Evolutionary conservation across 2,888 invertebrate genomes (phyloP).

Genomic region (Drosophila rellima): DNA sequence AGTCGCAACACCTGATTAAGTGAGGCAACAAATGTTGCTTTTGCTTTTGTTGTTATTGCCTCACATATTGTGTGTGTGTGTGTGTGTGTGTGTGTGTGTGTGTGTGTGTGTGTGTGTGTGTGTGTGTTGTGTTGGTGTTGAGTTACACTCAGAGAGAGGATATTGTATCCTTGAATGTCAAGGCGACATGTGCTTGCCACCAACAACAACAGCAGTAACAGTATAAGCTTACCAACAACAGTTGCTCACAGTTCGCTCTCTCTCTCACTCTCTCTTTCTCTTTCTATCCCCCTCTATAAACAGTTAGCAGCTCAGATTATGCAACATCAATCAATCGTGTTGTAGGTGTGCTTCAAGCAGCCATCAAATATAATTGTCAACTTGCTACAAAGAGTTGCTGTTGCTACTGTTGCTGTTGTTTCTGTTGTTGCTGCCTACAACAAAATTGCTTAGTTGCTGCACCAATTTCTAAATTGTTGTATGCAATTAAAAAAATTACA

Average conservation of each 20-base stretch:
- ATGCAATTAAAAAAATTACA: constrained; percentile 83
- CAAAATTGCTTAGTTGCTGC: constrained; percentile 41
- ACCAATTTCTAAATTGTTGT: constrained; percentile 77
- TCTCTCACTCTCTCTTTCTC: not conserved
- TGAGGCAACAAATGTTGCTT: constrained; percentile 67
- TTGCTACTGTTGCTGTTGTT: constrained; percentile 12
- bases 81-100: not conserved
- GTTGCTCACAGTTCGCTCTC: constrained; percentile 31
- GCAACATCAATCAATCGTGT: constrained; percentile 42
- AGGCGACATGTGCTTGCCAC: constrained; percentile 73
- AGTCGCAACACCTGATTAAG: constrained; percentile 85
- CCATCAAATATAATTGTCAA: constrained; percentile 48
- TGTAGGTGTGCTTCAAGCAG: constrained; percentile 56
- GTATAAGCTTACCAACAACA: constrained; percentile 71
- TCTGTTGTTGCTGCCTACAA: constrained; percentile 21
- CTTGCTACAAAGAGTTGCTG: constrained; percentile 27
- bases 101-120: constrained; percentile 18
- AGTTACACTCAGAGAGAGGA: constrained; percentile 62
- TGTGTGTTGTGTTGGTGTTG: constrained; percentile 52
- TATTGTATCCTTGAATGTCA: constrained; percentile 73
- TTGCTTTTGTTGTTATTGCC: constrained; percentile 40
- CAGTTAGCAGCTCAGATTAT: constrained; percentile 42
- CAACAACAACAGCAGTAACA: constrained; percentile 61
- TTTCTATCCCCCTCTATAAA: not conserved
- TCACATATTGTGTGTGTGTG: constrained; percentile 41